phyloP scores from a whole-genome alignment of 2,888 invertebrate genomes.

The Lochmaea capreae region DNA sequence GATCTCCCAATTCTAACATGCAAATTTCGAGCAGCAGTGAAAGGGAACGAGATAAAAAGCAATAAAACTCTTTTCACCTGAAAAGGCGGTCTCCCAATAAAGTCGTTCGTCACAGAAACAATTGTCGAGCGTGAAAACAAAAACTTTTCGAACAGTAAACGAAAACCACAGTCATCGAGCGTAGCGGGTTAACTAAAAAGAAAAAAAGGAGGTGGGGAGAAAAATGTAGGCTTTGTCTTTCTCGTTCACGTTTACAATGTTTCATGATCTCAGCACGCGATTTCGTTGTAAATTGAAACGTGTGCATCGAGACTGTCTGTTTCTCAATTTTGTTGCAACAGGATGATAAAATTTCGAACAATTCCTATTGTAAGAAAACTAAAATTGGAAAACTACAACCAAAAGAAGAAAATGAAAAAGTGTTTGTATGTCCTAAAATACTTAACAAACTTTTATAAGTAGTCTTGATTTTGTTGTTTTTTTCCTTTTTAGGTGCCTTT shows the following conservation, averaged over 20 bases:
- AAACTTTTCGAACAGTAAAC: constrained; percentile 37
- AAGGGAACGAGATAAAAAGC: constrained; percentile 26
- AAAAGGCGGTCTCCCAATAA: constrained; percentile 40
- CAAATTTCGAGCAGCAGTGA: constrained; percentile 20
- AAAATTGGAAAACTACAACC: not conserved
- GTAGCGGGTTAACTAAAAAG: constrained; percentile 28
- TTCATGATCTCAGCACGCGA: constrained; percentile 28
- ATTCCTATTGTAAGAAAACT: not conserved
- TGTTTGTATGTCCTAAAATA: not conserved
- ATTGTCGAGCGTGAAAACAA: constrained; percentile 40
- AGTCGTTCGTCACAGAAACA: constrained; percentile 42
- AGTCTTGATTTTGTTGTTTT: too few relatives aligned
- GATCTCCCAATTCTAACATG: constrained; percentile 19
- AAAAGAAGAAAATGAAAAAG: not conserved
- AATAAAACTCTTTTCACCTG: constrained; percentile 34
- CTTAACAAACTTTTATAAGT: not conserved
- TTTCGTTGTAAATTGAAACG: constrained; percentile 35
- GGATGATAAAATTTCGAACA: constrained; percentile 28
- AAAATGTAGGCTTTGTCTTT: constrained; percentile 16
- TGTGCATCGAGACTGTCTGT: constrained; percentile 35
- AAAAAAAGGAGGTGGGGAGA: constrained; percentile 17
- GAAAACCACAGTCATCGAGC: constrained; percentile 40
- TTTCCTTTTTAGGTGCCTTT: too few relatives aligned
- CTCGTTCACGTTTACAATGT: constrained; percentile 13
- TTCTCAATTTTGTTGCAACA: constrained; percentile 29